Evolutionary conservation across 1,140 invertebrate species (phyloP).

Genomic region (Drosophila subobscura): DNA sequence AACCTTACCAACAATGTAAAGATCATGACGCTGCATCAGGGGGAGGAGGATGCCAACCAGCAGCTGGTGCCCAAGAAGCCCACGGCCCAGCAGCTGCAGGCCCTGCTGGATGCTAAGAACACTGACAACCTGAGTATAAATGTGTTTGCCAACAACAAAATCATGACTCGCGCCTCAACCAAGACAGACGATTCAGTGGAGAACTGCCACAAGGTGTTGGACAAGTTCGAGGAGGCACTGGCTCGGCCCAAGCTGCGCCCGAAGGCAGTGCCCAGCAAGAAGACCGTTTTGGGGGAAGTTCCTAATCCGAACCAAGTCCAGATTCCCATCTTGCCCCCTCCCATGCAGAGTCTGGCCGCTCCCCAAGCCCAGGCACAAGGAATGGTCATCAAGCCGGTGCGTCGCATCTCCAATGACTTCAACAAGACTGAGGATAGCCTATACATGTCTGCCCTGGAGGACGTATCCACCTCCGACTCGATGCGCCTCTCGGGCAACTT

Average conservation of each 20-base stretch:
- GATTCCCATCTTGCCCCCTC: constrained; percentile 17
- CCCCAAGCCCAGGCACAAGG: background rate
- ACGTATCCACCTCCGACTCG: constrained; percentile 84
- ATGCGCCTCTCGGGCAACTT: constrained; percentile 77
- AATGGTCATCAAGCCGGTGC: constrained; percentile 56
- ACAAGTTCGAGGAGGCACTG: constrained; percentile 58
- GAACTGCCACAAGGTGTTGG: constrained; percentile 58
- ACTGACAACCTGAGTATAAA: constrained; percentile 47
- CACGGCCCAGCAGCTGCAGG: constrained; percentile 65
- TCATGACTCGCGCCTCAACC: constrained; percentile 66
- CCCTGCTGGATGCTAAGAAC: constrained; percentile 59
- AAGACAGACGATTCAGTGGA: constrained; percentile 63
- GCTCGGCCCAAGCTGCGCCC: constrained; percentile 34
- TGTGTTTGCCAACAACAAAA: constrained; percentile 50
- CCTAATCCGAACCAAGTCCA: constrained; percentile 28
- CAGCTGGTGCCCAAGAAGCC: constrained; percentile 53
- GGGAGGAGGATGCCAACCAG: constrained; percentile 53
- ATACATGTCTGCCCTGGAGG: constrained; percentile 90
- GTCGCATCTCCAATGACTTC: constrained; percentile 83
- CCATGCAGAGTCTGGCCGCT: constrained; percentile 28
- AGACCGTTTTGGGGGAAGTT: constrained; percentile 20
- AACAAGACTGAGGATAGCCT: constrained; percentile 84
- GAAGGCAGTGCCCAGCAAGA: constrained; percentile 39
- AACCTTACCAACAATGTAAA: constrained; percentile 88
- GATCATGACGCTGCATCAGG: constrained; percentile 65